Conservation (phyloP, 2,888 invertebrate genomes). For the Brachynemurus nebulosus region DNA sequence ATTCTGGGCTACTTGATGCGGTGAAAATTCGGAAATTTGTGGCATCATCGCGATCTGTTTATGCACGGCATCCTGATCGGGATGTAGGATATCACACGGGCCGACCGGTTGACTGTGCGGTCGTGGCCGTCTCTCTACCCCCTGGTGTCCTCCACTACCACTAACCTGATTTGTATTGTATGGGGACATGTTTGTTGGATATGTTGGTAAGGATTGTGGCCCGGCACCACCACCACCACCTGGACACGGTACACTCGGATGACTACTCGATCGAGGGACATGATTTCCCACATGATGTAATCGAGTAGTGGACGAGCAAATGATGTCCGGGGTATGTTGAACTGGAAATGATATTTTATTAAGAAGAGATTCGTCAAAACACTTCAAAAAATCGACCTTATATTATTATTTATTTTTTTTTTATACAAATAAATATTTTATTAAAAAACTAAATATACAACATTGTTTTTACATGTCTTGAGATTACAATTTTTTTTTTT, state of each 20-base stretch:
- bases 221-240: constrained; percentile 8
- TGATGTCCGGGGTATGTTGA: constrained; percentile 15
- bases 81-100: constrained; percentile 24
- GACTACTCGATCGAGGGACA: constrained; percentile 31
- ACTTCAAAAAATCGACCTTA: no score
- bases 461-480: no score
- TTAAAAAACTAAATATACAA: no score
- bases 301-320: constrained; percentile 3
- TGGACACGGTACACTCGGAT: constrained; percentile 24
- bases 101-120: constrained; percentile 34
- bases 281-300: constrained; percentile 2
- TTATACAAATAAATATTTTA: no score
- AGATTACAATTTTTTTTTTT: no score
- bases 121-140: constrained; percentile 26
- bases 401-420: no score
- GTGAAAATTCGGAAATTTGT: constrained; percentile 37
- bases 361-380: not conserved
- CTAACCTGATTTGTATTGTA: not conserved
- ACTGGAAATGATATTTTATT: constrained; percentile 14
- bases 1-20: constrained; percentile 25
- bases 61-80: constrained; percentile 24
- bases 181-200: not conserved
- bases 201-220: constrained; percentile 24
- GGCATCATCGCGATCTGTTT: constrained; percentile 24
- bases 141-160: no score